Conservation (phyloP, 2,113 vertebrate species). For the Apodemus sylvaticus region DNA sequence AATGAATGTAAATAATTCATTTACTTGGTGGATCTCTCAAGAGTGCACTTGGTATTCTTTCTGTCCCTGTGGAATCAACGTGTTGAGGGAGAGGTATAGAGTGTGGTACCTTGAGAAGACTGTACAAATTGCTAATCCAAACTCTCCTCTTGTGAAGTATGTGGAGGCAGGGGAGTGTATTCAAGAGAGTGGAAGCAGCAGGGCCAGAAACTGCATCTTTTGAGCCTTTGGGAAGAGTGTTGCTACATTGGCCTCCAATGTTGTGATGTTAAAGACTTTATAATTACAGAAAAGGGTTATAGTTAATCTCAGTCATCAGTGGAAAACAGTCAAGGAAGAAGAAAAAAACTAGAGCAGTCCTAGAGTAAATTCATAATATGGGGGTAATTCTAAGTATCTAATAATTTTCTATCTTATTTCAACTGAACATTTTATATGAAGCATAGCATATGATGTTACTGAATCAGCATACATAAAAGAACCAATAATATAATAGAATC, state of each 20-base stretch:
- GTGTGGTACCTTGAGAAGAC: not conserved
- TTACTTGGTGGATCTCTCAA: not conserved
- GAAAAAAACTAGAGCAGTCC: not conserved
- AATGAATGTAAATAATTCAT: not conserved
- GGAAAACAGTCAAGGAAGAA: not conserved
- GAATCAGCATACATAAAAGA: not conserved
- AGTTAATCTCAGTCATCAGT: not conserved
- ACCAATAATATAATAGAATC: not conserved
- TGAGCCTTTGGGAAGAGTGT: not conserved
- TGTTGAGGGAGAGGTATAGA: not conserved
- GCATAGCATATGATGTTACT: not conserved
- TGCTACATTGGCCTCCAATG: accelerated
- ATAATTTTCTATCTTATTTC: not conserved
- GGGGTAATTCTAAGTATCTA: not conserved
- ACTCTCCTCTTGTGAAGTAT: not conserved
- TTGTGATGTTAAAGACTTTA: not conserved
- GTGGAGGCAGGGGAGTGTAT: not conserved
- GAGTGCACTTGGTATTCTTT: not conserved
- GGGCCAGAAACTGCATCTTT: not conserved
- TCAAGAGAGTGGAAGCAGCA: not conserved
- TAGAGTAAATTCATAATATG: not conserved
- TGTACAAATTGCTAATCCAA: not conserved
- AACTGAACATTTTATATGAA: not conserved
- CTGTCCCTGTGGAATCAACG: not conserved
- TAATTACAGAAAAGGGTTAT: not conserved